Evolutionary conservation across 2,113 vertebrate genomes (phyloP).

Genomic region (Cochlearius cochlearius): DNA sequence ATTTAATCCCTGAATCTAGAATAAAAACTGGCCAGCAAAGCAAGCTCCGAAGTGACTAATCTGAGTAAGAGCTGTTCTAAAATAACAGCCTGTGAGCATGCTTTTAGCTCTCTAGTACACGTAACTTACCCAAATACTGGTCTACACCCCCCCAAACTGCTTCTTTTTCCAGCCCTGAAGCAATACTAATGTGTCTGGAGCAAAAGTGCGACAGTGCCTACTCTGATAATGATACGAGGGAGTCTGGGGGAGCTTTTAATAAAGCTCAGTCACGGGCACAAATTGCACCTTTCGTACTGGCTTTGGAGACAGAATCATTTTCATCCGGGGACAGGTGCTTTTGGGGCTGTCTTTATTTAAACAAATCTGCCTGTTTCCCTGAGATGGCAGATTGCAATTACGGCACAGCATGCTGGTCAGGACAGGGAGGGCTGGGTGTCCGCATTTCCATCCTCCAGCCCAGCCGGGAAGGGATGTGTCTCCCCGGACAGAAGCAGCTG

Average conservation of each 20-base stretch:
- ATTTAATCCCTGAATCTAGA: background rate
- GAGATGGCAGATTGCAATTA: background rate
- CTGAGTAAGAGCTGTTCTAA: background rate
- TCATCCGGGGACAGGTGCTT: background rate
- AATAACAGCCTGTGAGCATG: background rate
- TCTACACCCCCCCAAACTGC: accelerated
- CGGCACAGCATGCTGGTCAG: background rate
- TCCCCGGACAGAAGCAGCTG: background rate
- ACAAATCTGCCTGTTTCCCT: background rate
- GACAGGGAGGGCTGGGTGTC: background rate
- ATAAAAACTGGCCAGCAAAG: background rate
- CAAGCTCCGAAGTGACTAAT: background rate
- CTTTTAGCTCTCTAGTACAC: background rate
- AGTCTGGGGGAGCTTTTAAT: background rate
- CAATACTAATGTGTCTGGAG: background rate
- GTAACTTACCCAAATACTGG: background rate
- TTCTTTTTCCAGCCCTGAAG: background rate
- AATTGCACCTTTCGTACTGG: background rate
- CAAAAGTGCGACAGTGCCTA: background rate
- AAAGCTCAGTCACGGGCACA: background rate
- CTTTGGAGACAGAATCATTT: background rate
- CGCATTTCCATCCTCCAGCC: background rate
- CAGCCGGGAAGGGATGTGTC: background rate
- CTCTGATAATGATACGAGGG: background rate
- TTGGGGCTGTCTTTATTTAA: background rate